Conservation (phyloP, 2,113 vertebrate species). For the Oryzias melastigma region DNA sequence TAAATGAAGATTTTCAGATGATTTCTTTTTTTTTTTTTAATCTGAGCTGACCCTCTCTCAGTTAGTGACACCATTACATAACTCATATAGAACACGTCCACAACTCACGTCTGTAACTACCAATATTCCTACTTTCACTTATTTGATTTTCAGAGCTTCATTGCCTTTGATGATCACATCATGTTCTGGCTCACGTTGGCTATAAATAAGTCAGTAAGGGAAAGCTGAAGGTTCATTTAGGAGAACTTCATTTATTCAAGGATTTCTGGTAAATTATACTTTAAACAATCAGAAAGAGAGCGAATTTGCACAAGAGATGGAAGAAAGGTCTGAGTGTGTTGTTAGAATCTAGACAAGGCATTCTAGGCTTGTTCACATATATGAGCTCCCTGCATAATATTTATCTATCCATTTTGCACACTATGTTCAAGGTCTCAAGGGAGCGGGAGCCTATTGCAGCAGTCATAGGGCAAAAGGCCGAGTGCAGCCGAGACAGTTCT, state of each 20-base stretch:
- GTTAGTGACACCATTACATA: slow-evolving; percentile 27
- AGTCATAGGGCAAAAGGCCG: too few relatives aligned
- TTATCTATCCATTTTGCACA: too few relatives aligned
- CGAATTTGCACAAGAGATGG: not conserved
- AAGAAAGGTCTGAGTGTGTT: not conserved
- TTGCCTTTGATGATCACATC: not conserved
- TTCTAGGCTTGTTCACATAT: slow-evolving; percentile 3
- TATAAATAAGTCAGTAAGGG: slow-evolving; percentile 8
- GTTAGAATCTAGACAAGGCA: slow-evolving; percentile 1
- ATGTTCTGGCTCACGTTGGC: not conserved
- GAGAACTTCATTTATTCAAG: not conserved
- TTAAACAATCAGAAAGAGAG: not conserved
- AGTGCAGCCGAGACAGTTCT: too few relatives aligned
- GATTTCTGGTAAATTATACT: not conserved
- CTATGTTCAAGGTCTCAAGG: too few relatives aligned
- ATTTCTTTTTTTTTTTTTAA: not conserved
- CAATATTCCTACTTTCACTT: slow-evolving; percentile 9
- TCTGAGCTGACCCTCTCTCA: slow-evolving; percentile 28
- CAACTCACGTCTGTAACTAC: slow-evolving; percentile 14
- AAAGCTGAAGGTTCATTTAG: slow-evolving; percentile 9
- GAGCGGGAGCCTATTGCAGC: too few relatives aligned
- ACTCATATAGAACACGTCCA: slow-evolving; percentile 35
- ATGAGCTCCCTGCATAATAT: not conserved
- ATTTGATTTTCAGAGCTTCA: slow-evolving; percentile 14
- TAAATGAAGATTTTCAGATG: not conserved